Evolutionary conservation across 64 coral and sea anemone species (phyloP).

Genomic region (Pocillopora verrucosa): DNA sequence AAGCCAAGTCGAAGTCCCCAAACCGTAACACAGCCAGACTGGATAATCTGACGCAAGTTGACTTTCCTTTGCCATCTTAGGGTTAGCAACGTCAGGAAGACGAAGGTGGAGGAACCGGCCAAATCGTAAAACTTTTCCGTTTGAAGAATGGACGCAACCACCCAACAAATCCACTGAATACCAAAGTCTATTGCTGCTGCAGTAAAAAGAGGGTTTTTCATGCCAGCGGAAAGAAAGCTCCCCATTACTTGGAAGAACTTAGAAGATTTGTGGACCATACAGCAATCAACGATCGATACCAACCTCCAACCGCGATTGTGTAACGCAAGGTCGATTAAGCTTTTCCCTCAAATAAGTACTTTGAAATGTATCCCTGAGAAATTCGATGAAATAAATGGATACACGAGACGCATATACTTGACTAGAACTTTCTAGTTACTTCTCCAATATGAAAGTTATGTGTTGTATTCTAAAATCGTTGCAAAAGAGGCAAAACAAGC

Average conservation of each 20-base stretch:
- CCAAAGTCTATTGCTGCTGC: conserved; percentile 87
- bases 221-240: not conserved
- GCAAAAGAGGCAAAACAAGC: no score
- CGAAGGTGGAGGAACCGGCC: conserved; percentile 77
- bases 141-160: conserved; percentile 60
- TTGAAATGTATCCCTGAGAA: no score
- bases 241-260: not conserved
- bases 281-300: not conserved
- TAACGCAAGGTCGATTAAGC: not conserved
- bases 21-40: conserved; percentile 76
- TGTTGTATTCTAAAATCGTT: no score
- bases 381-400: no score
- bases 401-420: no score
- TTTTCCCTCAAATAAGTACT: not conserved
- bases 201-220: not conserved
- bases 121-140: conserved; percentile 97
- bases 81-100: conserved; percentile 73
- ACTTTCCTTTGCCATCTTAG: conserved; percentile 49
- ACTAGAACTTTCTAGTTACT: no score
- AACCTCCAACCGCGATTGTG: not conserved
- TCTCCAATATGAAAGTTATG: no score
- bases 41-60: conserved; percentile 75
- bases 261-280: no score
- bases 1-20: conserved; percentile 85
- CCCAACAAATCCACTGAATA: conserved; percentile 84